These are phyloP conservation scores for Frankliniella intonsa DNA, from an alignment of 2,888 invertebrate species.

Conservation along the genomic window DNA sequence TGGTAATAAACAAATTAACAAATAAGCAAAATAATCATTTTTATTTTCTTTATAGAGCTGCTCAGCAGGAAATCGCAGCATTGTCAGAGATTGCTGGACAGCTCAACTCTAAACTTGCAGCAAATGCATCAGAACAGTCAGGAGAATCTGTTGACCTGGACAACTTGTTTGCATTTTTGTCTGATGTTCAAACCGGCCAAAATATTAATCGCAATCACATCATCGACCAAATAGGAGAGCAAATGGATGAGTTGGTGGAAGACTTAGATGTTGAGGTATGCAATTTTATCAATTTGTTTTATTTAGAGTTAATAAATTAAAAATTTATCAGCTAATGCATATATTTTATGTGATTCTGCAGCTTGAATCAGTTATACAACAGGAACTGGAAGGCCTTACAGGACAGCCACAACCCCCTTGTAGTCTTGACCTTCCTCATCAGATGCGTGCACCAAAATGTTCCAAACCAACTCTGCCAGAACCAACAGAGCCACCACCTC, in stretches of 20 bases:
- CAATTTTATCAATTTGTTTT: slow-evolving; percentile 30
- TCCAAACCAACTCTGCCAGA: slow-evolving; percentile 61
- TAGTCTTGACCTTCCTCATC: slow-evolving; percentile 40
- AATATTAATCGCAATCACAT: slow-evolving; percentile 58
- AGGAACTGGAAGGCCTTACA: slow-evolving; percentile 54
- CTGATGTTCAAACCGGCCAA: slow-evolving; percentile 63
- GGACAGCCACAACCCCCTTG: slow-evolving; percentile 41
- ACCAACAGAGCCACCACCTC: slow-evolving; percentile 70
- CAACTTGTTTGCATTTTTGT: slow-evolving; percentile 83
- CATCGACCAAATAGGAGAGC: slow-evolving; percentile 77
- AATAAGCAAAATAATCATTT: not conserved
- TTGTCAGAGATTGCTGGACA: slow-evolving; percentile 70
- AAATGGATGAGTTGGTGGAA: slow-evolving; percentile 76
- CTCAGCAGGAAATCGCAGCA: slow-evolving; percentile 64
- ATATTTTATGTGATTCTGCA: slow-evolving; percentile 37
- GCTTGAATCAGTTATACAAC: slow-evolving; percentile 61
- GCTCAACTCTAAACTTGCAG: slow-evolving; percentile 57
- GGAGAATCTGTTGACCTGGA: slow-evolving; percentile 79
- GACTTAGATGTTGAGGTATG: slow-evolving; percentile 73
- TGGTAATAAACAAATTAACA: not conserved
- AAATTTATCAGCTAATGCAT: slow-evolving; percentile 15
- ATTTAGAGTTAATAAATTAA: slow-evolving; percentile 27
- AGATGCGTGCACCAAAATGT: slow-evolving; percentile 47
- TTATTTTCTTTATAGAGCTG: slow-evolving; percentile 52
- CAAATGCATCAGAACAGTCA: slow-evolving; percentile 39